Evolutionary conservation across 1,140 invertebrate species (phyloP).

Genomic region (Andricus grossulariae): DNA sequence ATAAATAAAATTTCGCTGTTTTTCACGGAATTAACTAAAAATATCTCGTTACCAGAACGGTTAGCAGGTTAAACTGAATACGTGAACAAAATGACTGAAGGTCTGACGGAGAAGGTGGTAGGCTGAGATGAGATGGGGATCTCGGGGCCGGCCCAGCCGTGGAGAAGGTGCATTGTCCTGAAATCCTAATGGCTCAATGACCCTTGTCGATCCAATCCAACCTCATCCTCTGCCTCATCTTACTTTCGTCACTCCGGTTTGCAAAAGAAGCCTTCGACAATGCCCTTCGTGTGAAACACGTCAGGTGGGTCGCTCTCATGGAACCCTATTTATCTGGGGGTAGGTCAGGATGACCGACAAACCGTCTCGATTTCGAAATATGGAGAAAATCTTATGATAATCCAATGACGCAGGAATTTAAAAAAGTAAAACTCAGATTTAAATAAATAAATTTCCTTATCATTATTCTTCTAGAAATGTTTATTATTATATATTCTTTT

Average conservation of each 20-base stretch:
- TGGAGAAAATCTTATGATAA: neutral
- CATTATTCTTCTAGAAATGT: too few relatives aligned
- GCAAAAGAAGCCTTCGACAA: neutral
- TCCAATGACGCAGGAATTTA: neutral
- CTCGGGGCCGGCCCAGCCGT: neutral
- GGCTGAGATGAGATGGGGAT: too few relatives aligned
- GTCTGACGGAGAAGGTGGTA: too few relatives aligned
- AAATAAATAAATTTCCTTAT: too few relatives aligned
- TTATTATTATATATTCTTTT: too few relatives aligned
- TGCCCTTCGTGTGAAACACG: conserved; percentile 6
- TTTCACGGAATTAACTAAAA: too few relatives aligned
- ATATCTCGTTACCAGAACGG: too few relatives aligned
- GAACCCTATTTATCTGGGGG: neutral
- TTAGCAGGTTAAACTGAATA: too few relatives aligned
- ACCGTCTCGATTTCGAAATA: neutral
- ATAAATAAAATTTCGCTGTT: too few relatives aligned
- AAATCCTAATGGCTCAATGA: neutral
- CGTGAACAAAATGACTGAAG: too few relatives aligned
- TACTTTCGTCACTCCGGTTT: neutral
- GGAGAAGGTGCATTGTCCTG: neutral
- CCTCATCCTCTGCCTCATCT: neutral
- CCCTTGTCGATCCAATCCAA: neutral
- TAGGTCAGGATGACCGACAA: conserved; percentile 17
- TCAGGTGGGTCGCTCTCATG: conserved; percentile 11
- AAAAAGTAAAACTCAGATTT: too few relatives aligned